These are phyloP conservation scores for Microtus richardsoni DNA, from an alignment of 2,113 vertebrate genomes.

Conservation along the genomic window DNA sequence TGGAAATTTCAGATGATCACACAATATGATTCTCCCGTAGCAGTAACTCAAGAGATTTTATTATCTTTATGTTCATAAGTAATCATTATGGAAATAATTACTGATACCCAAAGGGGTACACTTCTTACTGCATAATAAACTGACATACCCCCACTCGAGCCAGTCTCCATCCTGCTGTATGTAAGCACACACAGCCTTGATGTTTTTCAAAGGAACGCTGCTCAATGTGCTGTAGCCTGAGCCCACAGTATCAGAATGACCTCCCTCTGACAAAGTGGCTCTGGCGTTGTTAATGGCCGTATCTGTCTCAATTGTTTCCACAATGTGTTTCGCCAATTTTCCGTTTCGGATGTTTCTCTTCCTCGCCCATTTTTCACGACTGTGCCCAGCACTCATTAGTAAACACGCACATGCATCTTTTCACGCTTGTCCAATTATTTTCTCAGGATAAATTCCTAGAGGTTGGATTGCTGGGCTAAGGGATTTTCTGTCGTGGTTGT, in stretches of 20 bases:
- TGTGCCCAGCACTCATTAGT: neutral
- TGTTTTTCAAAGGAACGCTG: no score
- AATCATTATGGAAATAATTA: constrained; percentile 47
- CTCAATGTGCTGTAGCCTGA: rapidly evolving
- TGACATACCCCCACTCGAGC: neutral
- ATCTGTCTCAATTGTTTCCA: neutral
- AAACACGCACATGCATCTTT: neutral
- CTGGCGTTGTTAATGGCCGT: rapidly evolving
- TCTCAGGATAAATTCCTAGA: constrained; percentile 33
- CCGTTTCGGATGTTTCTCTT: neutral
- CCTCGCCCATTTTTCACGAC: neutral
- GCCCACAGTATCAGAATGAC: rapidly evolving
- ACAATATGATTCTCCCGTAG: neutral
- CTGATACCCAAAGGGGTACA: neutral
- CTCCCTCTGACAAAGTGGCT: no score
- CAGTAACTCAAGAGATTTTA: constrained; percentile 24
- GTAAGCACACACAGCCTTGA: rapidly evolving
- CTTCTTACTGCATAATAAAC: neutral
- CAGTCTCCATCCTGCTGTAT: rapidly evolving
- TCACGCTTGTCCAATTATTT: constrained; percentile 43
- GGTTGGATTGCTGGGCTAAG: neutral
- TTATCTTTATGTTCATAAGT: constrained; percentile 9
- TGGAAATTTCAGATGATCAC: constrained; percentile 4
- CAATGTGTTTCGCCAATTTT: neutral
- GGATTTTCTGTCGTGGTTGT: neutral